These are phyloP conservation scores for Zele albiditarsus DNA, from an alignment of 2,888 invertebrate genomes.

Conservation along the genomic window DNA sequence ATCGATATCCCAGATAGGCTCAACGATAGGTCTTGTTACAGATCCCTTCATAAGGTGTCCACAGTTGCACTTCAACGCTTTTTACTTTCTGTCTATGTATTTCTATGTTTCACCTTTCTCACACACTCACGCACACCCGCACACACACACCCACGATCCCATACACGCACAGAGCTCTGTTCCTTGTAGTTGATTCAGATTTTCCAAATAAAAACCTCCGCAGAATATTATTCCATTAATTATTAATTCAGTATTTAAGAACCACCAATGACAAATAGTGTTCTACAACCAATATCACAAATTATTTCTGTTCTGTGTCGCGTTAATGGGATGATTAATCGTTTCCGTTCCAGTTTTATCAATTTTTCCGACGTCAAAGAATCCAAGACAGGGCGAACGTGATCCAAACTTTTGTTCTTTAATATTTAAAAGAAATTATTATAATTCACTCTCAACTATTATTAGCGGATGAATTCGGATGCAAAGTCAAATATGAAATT, in stretches of 20 bases:
- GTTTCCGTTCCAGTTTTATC: not conserved
- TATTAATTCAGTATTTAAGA: constrained; percentile 31
- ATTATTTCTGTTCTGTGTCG: constrained; percentile 15
- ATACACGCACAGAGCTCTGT: no score
- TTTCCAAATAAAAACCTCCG: not conserved
- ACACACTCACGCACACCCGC: no score
- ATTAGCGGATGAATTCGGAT: not conserved
- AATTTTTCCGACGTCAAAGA: not conserved
- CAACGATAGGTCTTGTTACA: constrained; percentile 61
- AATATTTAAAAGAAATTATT: not conserved
- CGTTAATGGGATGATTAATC: not conserved
- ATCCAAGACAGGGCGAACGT: not conserved
- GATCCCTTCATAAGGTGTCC: constrained; percentile 68
- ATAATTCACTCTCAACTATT: not conserved
- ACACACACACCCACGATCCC: no score
- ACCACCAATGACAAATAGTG: constrained; percentile 48
- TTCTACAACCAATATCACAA: constrained; percentile 35
- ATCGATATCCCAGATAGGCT: constrained; percentile 68
- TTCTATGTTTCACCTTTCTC: no score
- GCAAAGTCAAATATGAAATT: not conserved
- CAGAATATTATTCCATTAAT: constrained; percentile 1
- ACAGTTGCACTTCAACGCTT: constrained; percentile 48
- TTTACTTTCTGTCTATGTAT: constrained; percentile 29
- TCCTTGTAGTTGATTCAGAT: not conserved
- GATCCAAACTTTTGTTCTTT: constrained; percentile 2